A percentile compares a stretch with the other conserved stretches of the same genome.
These are phyloP conservation scores for Malurus alboscapulatus DNA, from an alignment of 2,113 vertebrate genomes.

Conservation along the genomic window DNA sequence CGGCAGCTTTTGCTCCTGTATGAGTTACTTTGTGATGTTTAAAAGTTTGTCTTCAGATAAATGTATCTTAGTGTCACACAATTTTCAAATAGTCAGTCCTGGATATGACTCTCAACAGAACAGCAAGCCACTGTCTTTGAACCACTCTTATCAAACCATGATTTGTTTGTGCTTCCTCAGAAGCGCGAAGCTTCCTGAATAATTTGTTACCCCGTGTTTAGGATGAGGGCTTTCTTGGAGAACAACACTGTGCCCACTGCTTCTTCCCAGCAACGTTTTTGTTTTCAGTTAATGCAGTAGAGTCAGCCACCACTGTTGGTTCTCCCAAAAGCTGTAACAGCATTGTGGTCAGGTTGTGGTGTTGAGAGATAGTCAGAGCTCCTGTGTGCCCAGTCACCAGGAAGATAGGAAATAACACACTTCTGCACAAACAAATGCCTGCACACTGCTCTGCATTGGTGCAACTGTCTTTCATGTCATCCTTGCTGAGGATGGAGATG, in stretches of 20 bases:
- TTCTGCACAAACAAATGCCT: background rate
- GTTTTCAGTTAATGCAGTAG: background rate
- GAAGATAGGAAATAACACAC: background rate
- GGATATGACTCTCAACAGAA: slow-evolving; percentile 24
- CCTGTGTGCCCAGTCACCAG: background rate
- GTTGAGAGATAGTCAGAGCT: background rate
- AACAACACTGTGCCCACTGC: background rate
- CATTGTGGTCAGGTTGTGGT: background rate
- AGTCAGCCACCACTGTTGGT: background rate
- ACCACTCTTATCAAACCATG: background rate
- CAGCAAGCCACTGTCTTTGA: slow-evolving; percentile 15
- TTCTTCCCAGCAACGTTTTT: background rate
- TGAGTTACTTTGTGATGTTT: slow-evolving; percentile 12
- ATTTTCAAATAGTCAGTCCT: background rate
- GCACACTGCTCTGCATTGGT: background rate
- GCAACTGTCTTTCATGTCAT: background rate
- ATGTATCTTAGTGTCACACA: background rate
- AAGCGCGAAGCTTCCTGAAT: background rate
- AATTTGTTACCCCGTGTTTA: background rate
- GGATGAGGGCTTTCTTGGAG: background rate
- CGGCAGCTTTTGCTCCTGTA: background rate
- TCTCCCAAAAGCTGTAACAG: background rate
- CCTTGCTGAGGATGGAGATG: background rate
- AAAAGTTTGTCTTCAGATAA: slow-evolving; percentile 32
- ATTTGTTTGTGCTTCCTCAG: slow-evolving; percentile 12